Evolutionary conservation across 2,888 invertebrate genomes (phyloP).

Genomic region (Cantharis rustica): DNA sequence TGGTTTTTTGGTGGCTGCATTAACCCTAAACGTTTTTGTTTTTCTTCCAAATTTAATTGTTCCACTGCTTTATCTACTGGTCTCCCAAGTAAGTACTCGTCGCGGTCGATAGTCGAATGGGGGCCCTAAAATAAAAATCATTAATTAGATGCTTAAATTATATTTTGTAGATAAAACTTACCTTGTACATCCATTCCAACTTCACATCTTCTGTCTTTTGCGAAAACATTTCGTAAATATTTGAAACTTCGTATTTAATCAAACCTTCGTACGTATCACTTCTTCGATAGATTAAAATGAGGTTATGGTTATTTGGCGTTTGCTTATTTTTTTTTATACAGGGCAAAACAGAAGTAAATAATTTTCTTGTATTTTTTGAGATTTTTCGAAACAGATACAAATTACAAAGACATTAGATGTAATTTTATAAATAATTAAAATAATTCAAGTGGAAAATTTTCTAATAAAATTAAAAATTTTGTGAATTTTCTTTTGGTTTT

Average conservation of each 20-base stretch:
- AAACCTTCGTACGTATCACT: not conserved
- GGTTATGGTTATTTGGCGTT: not conserved
- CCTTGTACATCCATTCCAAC: slow-evolving; percentile 90
- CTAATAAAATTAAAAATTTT: too few relatives aligned
- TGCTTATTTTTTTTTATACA: not conserved
- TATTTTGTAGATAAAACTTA: slow-evolving; percentile 41
- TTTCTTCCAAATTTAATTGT: slow-evolving; percentile 64
- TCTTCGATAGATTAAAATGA: not conserved
- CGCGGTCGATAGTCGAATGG: slow-evolving; percentile 71
- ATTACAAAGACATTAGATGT: too few relatives aligned
- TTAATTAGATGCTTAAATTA: not conserved
- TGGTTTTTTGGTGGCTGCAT: slow-evolving; percentile 64
- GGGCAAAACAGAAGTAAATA: not conserved
- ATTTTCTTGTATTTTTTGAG: too few relatives aligned
- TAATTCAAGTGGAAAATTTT: too few relatives aligned
- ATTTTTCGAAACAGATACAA: too few relatives aligned
- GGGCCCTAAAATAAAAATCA: slow-evolving; percentile 57
- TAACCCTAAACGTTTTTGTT: slow-evolving; percentile 48
- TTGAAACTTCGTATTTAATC: not conserved
- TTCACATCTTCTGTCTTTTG: slow-evolving; percentile 62
- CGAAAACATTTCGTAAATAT: slow-evolving; percentile 36
- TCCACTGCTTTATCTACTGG: slow-evolving; percentile 81
- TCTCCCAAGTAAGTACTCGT: slow-evolving; percentile 87
- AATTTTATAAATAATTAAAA: too few relatives aligned
- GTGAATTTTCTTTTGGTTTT: too few relatives aligned